phyloP scores from a whole-genome alignment of 2,888 invertebrate species.

The Hydrotaea diabolus region DNA sequence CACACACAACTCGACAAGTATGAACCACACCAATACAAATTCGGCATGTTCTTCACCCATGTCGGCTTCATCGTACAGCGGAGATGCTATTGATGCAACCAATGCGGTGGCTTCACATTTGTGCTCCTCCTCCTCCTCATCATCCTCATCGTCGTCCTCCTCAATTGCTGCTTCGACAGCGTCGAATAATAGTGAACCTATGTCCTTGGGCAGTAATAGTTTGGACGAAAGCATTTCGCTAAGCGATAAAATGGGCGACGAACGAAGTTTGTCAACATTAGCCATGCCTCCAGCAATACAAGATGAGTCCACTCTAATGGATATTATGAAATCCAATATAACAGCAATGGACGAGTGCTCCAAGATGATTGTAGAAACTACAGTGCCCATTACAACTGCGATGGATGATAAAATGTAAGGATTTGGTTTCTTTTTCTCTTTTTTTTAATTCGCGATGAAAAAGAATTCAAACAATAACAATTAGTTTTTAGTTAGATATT shows the following conservation, averaged over 20 bases:
- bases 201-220: conserved; percentile 70
- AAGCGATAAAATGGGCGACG: conserved; percentile 44
- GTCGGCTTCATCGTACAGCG: conserved; percentile 76
- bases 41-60: conserved; percentile 79
- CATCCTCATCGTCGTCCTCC: conserved; percentile 67
- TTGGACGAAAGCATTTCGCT: conserved; percentile 77
- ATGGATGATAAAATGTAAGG: conserved; percentile 58
- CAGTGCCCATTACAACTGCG: conserved; percentile 46
- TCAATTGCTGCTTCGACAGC: conserved; percentile 57
- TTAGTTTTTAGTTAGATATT: conserved; percentile 60
- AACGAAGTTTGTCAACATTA: not conserved
- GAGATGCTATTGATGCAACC: conserved; percentile 62
- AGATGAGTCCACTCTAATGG: conserved; percentile 78
- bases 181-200: conserved; percentile 76
- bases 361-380: conserved; percentile 76
- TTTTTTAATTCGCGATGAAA: conserved; percentile 2
- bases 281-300: conserved; percentile 70
- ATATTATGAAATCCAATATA: conserved; percentile 78
- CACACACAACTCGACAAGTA: conserved; percentile 76
- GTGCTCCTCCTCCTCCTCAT: conserved; percentile 70
- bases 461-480: conserved; percentile 40
- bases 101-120: conserved; percentile 64
- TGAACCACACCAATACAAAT: conserved; percentile 72
- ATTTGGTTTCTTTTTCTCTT: not conserved
- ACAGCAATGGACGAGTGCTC: conserved; percentile 76